phyloP scores from a whole-genome alignment of 2,888 invertebrate species.

The Epistrophe eligans region DNA sequence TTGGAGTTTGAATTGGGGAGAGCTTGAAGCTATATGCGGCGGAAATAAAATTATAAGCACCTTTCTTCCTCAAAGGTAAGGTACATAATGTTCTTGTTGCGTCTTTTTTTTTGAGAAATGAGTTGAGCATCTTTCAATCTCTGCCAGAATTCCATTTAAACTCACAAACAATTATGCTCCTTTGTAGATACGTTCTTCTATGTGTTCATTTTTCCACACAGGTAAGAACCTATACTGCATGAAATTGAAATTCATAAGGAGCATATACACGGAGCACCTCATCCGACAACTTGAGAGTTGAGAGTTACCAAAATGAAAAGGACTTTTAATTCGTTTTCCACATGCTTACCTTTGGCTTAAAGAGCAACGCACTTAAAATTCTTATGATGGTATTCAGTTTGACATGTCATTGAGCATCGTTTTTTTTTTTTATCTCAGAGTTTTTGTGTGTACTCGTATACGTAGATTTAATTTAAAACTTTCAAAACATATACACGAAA shows the following conservation, averaged over 20 bases:
- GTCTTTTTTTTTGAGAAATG: not conserved
- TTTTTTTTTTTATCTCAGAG: not conserved
- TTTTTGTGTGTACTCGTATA: not conserved
- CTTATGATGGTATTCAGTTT: not conserved
- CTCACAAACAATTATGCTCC: not conserved
- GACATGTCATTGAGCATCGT: slow-evolving; percentile 15
- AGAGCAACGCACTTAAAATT: slow-evolving; percentile 7
- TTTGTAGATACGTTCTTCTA: not conserved
- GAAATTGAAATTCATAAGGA: slow-evolving; percentile 45
- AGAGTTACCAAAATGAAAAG: not conserved
- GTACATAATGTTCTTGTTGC: not conserved
- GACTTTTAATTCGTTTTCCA: slow-evolving; percentile 36
- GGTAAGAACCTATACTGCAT: slow-evolving; percentile 30
- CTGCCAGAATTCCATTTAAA: slow-evolving; percentile 8
- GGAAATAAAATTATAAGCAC: slow-evolving; percentile 21
- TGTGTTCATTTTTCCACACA: slow-evolving; percentile 15
- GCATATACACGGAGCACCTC: not conserved
- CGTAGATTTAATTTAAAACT: slow-evolving; percentile 14
- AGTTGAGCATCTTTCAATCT: not conserved
- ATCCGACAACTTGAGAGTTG: slow-evolving; percentile 13
- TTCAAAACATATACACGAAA: not conserved
- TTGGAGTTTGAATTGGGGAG: not conserved
- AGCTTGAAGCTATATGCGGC: not conserved
- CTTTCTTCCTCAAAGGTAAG: not conserved
- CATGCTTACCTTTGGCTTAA: slow-evolving; percentile 22